phyloP scores from a whole-genome alignment of 1,140 invertebrate species.

The Cotesia vestalis region DNA sequence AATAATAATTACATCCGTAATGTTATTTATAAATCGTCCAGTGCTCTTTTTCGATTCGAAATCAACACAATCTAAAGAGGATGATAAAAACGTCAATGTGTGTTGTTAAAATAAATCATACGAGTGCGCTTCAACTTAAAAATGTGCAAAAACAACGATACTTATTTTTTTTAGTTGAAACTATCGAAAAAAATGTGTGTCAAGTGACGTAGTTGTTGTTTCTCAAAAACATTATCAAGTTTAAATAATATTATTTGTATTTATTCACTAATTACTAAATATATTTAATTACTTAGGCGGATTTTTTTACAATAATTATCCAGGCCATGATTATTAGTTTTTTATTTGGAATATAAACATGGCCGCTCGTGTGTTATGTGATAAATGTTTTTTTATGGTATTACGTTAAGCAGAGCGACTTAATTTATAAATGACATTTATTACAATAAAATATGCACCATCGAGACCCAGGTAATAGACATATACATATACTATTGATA shows the following conservation, averaged over 20 bases:
- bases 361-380: constrained; percentile 53
- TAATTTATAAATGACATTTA: constrained; percentile 41
- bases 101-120: background rate
- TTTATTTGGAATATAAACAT: constrained; percentile 55
- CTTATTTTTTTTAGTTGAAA: too few relatives aligned
- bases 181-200: too few relatives aligned
- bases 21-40: too few relatives aligned
- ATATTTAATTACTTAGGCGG: constrained; percentile 17
- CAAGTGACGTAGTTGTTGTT: too few relatives aligned
- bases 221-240: too few relatives aligned
- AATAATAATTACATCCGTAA: background rate
- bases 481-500: constrained; percentile 10
- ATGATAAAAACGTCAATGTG: background rate
- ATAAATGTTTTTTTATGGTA: constrained; percentile 45
- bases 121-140: too few relatives aligned
- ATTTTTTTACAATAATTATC: constrained; percentile 33
- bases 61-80: background rate
- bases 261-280: background rate
- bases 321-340: constrained; percentile 35
- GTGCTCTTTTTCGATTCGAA: background rate
- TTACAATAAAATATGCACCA: constrained; percentile 46
- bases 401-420: constrained; percentile 36
- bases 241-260: too few relatives aligned
- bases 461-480: constrained; percentile 49
- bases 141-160: constrained; percentile 3